These are phyloP conservation scores for Ichneumoninae sp. DNA, from an alignment of 2,888 invertebrate genomes.

Conservation along the genomic window DNA sequence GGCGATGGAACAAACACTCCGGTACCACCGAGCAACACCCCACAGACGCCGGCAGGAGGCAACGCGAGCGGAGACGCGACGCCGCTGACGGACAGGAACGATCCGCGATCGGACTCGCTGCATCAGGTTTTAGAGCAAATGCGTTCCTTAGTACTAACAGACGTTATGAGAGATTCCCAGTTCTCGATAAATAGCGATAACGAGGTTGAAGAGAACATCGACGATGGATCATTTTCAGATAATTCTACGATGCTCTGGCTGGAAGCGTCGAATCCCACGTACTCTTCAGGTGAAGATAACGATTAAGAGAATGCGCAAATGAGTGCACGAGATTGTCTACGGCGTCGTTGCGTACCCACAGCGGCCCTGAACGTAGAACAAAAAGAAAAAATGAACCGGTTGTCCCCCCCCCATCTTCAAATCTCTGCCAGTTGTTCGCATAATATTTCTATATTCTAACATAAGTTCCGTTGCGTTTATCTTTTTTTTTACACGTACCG, in stretches of 20 bases:
- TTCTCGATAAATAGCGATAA: constrained; percentile 77
- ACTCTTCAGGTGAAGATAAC: constrained; percentile 66
- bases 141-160: constrained; percentile 80
- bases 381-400: neutral
- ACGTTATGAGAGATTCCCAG: constrained; percentile 66
- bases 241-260: constrained; percentile 73
- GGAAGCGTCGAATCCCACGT: constrained; percentile 64
- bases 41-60: constrained; percentile 81
- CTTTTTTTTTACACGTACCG: neutral
- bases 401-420: constrained; percentile 6
- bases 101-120: constrained; percentile 80
- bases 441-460: constrained; percentile 9
- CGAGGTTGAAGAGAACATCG: constrained; percentile 76
- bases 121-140: constrained; percentile 83
- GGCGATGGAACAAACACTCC: constrained; percentile 80
- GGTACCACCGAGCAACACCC: constrained; percentile 82
- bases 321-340: constrained; percentile 1
- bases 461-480: neutral
- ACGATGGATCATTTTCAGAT: constrained; percentile 76
- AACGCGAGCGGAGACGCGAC: constrained; percentile 80
- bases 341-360: constrained; percentile 2
- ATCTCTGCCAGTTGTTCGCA: constrained; percentile 30
- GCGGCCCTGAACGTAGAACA: constrained; percentile 6
- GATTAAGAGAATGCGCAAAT: constrained; percentile 50
- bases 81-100: constrained; percentile 77